A percentile compares a stretch with the other conserved stretches of the same genome.
phyloP scores from a whole-genome alignment of 2,888 invertebrate species.

The Xanthia icteritia region DNA sequence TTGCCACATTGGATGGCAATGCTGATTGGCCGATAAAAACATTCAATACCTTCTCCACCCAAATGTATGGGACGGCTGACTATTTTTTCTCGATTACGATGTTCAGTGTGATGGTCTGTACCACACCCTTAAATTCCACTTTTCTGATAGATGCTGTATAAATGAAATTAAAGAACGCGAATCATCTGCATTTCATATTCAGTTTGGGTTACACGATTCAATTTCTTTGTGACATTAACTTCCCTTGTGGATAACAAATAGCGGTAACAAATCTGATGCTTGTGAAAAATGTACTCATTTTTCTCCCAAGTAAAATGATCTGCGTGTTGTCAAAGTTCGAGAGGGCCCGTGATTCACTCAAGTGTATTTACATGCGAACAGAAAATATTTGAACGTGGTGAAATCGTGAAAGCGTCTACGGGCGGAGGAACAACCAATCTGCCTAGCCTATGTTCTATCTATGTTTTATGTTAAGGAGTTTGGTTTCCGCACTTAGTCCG shows the following conservation, averaged over 20 bases:
- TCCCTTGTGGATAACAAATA: slow-evolving; percentile 60
- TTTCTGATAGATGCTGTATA: not conserved
- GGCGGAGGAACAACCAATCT: slow-evolving; percentile 51
- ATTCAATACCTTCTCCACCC: not conserved
- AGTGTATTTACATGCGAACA: slow-evolving; percentile 78
- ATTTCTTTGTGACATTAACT: slow-evolving; percentile 70
- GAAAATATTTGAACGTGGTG: slow-evolving; percentile 73
- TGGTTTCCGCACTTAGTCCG: no score
- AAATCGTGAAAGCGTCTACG: slow-evolving; percentile 69
- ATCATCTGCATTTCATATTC: slow-evolving; percentile 57
- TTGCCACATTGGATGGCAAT: no score
- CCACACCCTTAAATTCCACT: not conserved
- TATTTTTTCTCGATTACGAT: not conserved
- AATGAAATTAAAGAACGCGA: slow-evolving; percentile 10
- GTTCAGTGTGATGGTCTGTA: not conserved
- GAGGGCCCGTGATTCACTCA: slow-evolving; percentile 77
- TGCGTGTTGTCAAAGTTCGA: slow-evolving; percentile 80
- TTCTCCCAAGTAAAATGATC: slow-evolving; percentile 80
- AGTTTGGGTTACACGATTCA: slow-evolving; percentile 71
- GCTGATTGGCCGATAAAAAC: no score
- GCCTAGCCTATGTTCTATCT: no score
- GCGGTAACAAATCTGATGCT: slow-evolving; percentile 73
- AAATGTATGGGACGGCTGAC: not conserved
- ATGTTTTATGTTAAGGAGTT: no score
- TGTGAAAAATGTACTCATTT: slow-evolving; percentile 79